Evolutionary conservation across 2,888 invertebrate genomes (phyloP), one percentile per base, ranked within the genome.

Genomic region (Odontomyia ornata): DNA sequence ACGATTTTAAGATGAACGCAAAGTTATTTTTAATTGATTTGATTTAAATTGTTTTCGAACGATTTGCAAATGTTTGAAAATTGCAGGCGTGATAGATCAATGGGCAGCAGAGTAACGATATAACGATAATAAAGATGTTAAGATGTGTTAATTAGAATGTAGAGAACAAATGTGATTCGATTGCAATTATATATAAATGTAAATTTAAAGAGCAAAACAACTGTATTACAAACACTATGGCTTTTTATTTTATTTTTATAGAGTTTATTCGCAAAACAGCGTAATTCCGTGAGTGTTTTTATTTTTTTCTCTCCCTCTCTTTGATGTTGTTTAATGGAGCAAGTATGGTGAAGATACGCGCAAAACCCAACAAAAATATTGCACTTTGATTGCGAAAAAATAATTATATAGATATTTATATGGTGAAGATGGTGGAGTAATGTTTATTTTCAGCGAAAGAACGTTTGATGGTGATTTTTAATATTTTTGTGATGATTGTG

Each of bases 81-180:
- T 30, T 43, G 69, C 25, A 47, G 69, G 15, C 46, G 69, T 18
- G 23, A 47, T 69, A 46, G 47, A 69, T 5, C 9, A 36, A 69
- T 69, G 69, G 30, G 69, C 69, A 69, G 69, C 64, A 64, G 64
- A 30, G 23, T 64, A 64, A 64, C 64, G 30, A 69, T 47, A 69
- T 47, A 47, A 69, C 47, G 46, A 60, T n/a, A 73, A 43, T 60
- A 57, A 57, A 23, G n/a, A 60, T 57, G 57, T 73, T 36, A 73
- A 73, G 57, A 73, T 57, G 73, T 73, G 73, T 73, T 73, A 73
- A 73, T 47, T 67, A 15, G 21, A 36, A 65, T 65, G 65, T 65
- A 36, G 30, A 36, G 28, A 69, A 69, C 43, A 73, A 73, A 73
- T 73, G 52, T 73, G 60, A 57, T 60, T 52, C 15, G 28, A 47